Percentiles rank a stretch among this genome's conserved stretches.
phyloP scores from a whole-genome alignment of 2,113 vertebrate genomes.

The Osmerus mordax region DNA sequence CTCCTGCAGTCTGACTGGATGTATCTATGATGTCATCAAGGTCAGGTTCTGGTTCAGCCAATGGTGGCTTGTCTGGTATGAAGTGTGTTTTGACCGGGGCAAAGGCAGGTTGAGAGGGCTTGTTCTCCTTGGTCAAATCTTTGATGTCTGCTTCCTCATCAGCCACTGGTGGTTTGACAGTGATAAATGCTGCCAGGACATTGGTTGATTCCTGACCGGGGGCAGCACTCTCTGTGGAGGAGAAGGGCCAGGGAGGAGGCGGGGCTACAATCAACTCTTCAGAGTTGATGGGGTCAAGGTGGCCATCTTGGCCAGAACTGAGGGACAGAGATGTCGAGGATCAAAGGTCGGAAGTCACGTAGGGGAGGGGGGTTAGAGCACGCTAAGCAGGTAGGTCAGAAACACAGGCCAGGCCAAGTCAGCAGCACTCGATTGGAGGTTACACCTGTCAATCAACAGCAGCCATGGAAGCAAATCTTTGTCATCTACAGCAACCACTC shows the following conservation, averaged over 20 bases:
- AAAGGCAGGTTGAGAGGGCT: not conserved
- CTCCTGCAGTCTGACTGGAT: conserved; percentile 33
- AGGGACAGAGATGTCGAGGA: conserved; percentile 57
- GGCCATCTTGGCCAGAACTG: conserved; percentile 51
- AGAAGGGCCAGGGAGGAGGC: conserved; percentile 70
- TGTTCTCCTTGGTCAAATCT: conserved; percentile 19
- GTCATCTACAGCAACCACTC: not conserved
- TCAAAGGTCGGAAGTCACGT: conserved; percentile 45
- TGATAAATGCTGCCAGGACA: conserved; percentile 57
- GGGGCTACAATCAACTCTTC: conserved; percentile 64
- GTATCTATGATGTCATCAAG: conserved; percentile 48
- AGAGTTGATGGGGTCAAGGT: conserved; percentile 2
- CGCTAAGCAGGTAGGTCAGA: too few species aligned
- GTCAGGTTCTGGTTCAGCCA: conserved; percentile 45
- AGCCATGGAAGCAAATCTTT: not conserved
- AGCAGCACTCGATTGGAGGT: too few species aligned
- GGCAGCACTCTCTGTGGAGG: conserved; percentile 45
- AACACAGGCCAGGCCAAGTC: too few species aligned
- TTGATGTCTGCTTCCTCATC: conserved; percentile 19
- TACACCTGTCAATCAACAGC: not conserved
- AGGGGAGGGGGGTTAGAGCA: not conserved
- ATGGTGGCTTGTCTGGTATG: conserved; percentile 26
- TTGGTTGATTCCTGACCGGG: conserved; percentile 48
- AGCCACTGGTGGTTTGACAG: conserved; percentile 40
- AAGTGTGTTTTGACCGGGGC: conserved; percentile 6